Evolutionary conservation across 1,140 invertebrate species (phyloP).

Genomic region (Solenopsis invicta): DNA sequence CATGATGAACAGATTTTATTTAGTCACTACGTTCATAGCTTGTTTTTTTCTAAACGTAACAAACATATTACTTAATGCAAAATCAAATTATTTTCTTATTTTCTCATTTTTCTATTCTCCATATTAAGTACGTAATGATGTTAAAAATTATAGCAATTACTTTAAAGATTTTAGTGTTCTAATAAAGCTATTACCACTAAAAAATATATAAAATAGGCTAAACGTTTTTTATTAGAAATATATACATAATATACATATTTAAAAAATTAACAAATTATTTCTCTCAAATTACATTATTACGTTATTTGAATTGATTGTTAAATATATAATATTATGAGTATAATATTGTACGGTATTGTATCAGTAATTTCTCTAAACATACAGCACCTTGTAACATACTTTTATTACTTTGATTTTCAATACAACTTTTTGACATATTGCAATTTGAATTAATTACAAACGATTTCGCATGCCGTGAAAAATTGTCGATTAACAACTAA

Average conservation of each 20-base stretch:
- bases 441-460: slow-evolving; percentile 40
- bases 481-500: slow-evolving; percentile 14
- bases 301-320: not conserved
- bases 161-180: not conserved
- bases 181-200: not conserved
- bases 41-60: not conserved
- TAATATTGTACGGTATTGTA: not conserved
- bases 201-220: not conserved
- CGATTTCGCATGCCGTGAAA: slow-evolving; percentile 10
- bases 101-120: not conserved
- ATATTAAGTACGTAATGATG: not conserved
- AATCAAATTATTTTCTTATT: not conserved
- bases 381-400: not conserved
- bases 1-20: not conserved
- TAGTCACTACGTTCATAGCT: not conserved
- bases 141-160: not conserved
- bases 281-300: not conserved
- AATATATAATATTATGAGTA: not conserved
- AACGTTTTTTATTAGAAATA: not conserved
- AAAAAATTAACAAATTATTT: slow-evolving; percentile 15
- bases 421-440: slow-evolving; percentile 20
- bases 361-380: not conserved
- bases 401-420: not conserved
- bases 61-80: not conserved
- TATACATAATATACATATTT: not conserved